Conservation (phyloP, 35 echinoderm and acorn worm species). For the Ptychodera flava region DNA sequence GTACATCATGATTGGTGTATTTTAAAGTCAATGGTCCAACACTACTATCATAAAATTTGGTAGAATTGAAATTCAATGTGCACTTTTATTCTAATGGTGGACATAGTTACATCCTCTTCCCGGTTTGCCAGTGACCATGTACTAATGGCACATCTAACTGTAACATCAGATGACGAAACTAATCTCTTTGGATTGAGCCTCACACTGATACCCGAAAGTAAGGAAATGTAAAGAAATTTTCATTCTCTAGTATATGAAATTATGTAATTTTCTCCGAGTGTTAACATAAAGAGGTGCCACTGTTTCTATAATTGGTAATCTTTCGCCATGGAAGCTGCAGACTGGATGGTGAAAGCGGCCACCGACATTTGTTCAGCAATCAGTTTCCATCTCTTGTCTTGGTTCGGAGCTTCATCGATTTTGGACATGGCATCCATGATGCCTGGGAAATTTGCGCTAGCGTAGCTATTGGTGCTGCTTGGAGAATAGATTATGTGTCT, state of each 20-base stretch:
- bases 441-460: slow-evolving; percentile 64
- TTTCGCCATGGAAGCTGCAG: slow-evolving; percentile 70
- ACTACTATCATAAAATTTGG: no score
- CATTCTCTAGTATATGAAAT: background rate
- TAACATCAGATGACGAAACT: no score
- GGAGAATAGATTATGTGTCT: slow-evolving; percentile 87
- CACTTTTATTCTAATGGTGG: no score
- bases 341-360: slow-evolving; percentile 65
- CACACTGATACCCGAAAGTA: background rate
- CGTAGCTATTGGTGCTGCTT: slow-evolving; percentile 69
- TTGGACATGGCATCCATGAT: slow-evolving; percentile 75
- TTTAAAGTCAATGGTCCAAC: no score
- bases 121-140: no score
- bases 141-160: no score
- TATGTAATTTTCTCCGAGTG: background rate
- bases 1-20: no score
- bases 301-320: slow-evolving; percentile 30
- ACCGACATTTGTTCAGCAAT: slow-evolving; percentile 69
- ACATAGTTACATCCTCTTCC: no score
- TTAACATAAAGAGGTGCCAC: background rate
- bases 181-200: no score
- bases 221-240: background rate
- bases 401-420: slow-evolving; percentile 47
- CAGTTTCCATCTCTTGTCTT: slow-evolving; percentile 6
- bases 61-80: no score